Base-by-base conservation (phyloP, 2,888 invertebrate genomes). In the Drosophila histrio region DNA sequence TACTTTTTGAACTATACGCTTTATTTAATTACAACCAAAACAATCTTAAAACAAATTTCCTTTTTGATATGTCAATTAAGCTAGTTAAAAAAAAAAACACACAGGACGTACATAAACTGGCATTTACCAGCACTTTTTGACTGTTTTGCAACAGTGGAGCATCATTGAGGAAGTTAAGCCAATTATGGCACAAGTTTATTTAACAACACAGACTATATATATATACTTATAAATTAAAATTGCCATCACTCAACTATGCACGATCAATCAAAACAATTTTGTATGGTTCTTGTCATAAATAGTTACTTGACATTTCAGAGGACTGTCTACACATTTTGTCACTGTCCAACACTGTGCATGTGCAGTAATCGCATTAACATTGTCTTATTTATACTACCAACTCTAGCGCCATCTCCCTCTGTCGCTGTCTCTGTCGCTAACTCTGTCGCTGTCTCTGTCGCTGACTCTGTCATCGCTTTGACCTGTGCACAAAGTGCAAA, bases 401-500 rank as follows among this genome's bases (percentile, higher is more conserved):
- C 15, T 26, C 13, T 36, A 15, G 2, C 19, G 15, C 9, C 8
- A 5, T 32, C 17, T n/a, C 22, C 19, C n/a, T 13, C 24, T 7
- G n/a, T n/a, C 26, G 22, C 15, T 30, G 2, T n/a, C 17, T 13
- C 19, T 7, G 3, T 17, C n/a, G n/a, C n/a, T n/a, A n/a, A n/a
- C n/a, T n/a, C 24, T 38, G 1, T 8, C 11, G 1, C 11, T 32
- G 4, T 9, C 7, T 2, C 21, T 21, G 2, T 19, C 5, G 8
- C 13, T 21, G n/a, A 15, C 39, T 39, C 49, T 15, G 6, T 34
- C 34, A 30, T 38, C 11, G 56, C 52, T 70, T 53, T 63, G 71
- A 63, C 52, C 57, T 34, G 15, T 32, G 36, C 50, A 38, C 41
- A 57, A 30, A 56, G 49, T 47, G 44, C 54, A 62, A 46, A 68